These are phyloP conservation scores for Phalacrocorax aristotelis DNA, from an alignment of 2,113 vertebrate genomes.

Conservation along the genomic window DNA sequence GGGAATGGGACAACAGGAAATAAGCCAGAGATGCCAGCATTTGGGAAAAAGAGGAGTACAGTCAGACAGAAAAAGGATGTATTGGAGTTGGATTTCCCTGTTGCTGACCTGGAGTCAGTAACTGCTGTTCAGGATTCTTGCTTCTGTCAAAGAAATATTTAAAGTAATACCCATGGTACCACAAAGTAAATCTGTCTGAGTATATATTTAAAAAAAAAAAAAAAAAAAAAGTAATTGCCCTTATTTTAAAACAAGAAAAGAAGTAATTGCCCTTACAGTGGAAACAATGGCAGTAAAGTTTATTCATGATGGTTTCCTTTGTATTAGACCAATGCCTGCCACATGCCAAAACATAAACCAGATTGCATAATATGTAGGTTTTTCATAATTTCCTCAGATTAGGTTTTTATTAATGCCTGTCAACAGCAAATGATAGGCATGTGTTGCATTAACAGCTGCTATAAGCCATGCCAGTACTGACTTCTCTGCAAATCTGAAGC, in stretches of 20 bases:
- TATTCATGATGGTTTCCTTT: conserved; percentile 62
- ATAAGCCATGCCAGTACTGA: conserved; percentile 51
- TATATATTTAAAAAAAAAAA: neutral
- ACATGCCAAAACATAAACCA: conserved; percentile 83
- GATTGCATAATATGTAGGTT: conserved; percentile 78
- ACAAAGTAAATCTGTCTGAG: conserved; percentile 34
- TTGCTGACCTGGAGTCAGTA: neutral
- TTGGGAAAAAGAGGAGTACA: neutral
- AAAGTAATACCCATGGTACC: neutral
- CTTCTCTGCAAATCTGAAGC: conserved; percentile 63
- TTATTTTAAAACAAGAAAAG: neutral
- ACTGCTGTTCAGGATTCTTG: neutral
- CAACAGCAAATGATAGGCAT: conserved; percentile 81
- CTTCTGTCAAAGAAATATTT: neutral
- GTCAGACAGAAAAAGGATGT: neutral
- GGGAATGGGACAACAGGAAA: neutral
- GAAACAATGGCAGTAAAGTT: conserved; percentile 64
- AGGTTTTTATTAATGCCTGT: conserved; percentile 87
- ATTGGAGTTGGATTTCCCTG: neutral
- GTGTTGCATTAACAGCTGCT: conserved; percentile 73
- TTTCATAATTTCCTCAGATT: conserved; percentile 87
- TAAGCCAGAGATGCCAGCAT: neutral
- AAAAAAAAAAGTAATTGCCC: neutral
- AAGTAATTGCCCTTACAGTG: conserved; percentile 10
- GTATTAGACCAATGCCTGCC: conserved; percentile 70